Base-by-base conservation (phyloP, 1,140 invertebrate species). In the Heliconius congener region DNA sequence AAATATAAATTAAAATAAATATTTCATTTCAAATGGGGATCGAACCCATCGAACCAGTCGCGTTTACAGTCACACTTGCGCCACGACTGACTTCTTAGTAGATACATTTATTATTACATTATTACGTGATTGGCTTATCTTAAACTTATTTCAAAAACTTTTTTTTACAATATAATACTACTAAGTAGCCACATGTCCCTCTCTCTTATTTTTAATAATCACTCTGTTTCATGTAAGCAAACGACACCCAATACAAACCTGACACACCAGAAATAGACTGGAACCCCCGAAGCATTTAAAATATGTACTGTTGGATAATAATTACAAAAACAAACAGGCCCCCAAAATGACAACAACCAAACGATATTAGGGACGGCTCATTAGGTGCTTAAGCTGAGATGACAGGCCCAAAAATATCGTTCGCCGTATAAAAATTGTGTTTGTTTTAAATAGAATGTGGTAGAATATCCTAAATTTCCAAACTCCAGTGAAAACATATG, bases 311-410 rank as follows among this genome's bases (percentile, higher is more conserved):
- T 66, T 13, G 81, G 82, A 80, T 83, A 72, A 82, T 89, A 90
- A 92, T 92, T 91, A 92, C 81, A 84, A 86, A 82, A 89, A 90
- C 88, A 91, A 89, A 91, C 85, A 89, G 60, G 60, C 60, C 23
- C 84, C 87, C 84, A 87, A 84, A 89, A 76, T 46, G 74, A 71
- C 23, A 75, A 57, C 60, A 55, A 73, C 89, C 73, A 86, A 87
- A 88, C 85, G 88, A 89, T 90, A 90, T 70, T 76, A 88, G 87
- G 60, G 27, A 66, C 60, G 60, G 86, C 87, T 92, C 91, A 91
- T 92, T 92, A 92, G 86, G 84, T 88, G 73, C 87, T 91, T 92
- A 91, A 92, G 85, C 82, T 83, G 79, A 90, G 83, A 87, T 91
- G 91, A 91, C 91, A 89, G 84, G 77, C 88, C 88, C 87, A 87